Conservation (phyloP, 2,113 vertebrate genomes). For the Vulpes ferrilata region DNA sequence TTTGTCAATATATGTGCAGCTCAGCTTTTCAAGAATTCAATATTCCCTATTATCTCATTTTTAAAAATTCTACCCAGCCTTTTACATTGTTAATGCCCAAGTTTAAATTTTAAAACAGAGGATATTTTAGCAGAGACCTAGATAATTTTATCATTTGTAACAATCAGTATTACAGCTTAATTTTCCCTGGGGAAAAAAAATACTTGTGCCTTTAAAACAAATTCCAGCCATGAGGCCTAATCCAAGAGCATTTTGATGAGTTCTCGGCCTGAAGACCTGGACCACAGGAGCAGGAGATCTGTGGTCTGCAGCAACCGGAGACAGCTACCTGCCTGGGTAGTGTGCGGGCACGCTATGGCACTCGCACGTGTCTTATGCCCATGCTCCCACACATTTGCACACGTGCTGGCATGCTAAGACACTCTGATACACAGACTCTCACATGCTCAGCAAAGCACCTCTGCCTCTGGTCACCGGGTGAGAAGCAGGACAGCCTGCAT, state of each 20-base stretch:
- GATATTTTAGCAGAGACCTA: neutral
- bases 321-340: constrained; percentile 76
- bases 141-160: neutral
- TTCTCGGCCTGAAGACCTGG: constrained; percentile 70
- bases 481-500: constrained; percentile 63
- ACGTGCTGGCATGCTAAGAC: accelerated
- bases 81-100: too few species aligned
- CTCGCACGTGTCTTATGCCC: neutral
- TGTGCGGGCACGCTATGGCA: constrained; percentile 55
- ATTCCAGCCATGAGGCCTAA: constrained; percentile 45
- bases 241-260: constrained; percentile 72
- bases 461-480: constrained; percentile 62
- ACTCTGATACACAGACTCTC: neutral
- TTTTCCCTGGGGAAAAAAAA: constrained; percentile 22
- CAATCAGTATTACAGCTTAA: neutral
- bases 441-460: accelerated
- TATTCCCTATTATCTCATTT: too few species aligned
- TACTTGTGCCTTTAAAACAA: constrained; percentile 16
- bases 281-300: constrained; percentile 63
- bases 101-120: neutral
- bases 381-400: neutral
- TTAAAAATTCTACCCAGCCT: neutral
- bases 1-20: accelerated
- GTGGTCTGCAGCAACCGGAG: constrained; percentile 73
- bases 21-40: neutral